Evolutionary conservation across 1,140 invertebrate species (phyloP).

Genomic region (Ostrea denselamellosa): DNA sequence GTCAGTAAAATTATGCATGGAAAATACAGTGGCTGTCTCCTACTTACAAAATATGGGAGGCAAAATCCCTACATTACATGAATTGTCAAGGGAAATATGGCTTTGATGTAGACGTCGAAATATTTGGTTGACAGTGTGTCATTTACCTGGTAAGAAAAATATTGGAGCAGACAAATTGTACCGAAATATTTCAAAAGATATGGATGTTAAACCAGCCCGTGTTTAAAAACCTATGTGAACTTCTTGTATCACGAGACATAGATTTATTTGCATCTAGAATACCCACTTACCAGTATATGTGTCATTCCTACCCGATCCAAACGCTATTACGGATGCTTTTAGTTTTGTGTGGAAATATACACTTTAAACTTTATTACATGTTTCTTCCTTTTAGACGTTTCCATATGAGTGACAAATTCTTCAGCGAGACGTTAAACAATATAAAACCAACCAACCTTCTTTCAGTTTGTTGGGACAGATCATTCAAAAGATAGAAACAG

Average conservation of each 20-base stretch:
- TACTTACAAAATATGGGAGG: slow-evolving; percentile 43
- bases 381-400: no score
- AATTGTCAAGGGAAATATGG: slow-evolving; percentile 23
- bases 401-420: no score
- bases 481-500: slow-evolving; percentile 44
- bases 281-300: slow-evolving; percentile 24
- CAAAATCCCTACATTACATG: background rate
- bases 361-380: slow-evolving; percentile 2
- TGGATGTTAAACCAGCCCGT: slow-evolving; percentile 43
- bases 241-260: background rate
- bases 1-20: slow-evolving; percentile 33
- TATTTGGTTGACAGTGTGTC: slow-evolving; percentile 41
- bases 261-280: slow-evolving; percentile 57
- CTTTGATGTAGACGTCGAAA: slow-evolving; percentile 32
- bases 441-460: no score
- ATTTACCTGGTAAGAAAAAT: slow-evolving; percentile 41
- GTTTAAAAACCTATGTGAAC: background rate
- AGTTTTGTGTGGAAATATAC: slow-evolving; percentile 28
- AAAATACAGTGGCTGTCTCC: slow-evolving; percentile 32
- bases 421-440: no score
- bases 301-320: slow-evolving; percentile 48
- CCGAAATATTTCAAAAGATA: slow-evolving; percentile 41
- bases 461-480: slow-evolving; percentile 45
- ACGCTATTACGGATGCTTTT: slow-evolving; percentile 52
- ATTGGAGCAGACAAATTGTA: slow-evolving; percentile 33